A percentile compares a stretch with the other conserved stretches of the same genome.
phyloP scores from a whole-genome alignment of 1,140 invertebrate genomes.

The Leptonema lineaticorne region DNA sequence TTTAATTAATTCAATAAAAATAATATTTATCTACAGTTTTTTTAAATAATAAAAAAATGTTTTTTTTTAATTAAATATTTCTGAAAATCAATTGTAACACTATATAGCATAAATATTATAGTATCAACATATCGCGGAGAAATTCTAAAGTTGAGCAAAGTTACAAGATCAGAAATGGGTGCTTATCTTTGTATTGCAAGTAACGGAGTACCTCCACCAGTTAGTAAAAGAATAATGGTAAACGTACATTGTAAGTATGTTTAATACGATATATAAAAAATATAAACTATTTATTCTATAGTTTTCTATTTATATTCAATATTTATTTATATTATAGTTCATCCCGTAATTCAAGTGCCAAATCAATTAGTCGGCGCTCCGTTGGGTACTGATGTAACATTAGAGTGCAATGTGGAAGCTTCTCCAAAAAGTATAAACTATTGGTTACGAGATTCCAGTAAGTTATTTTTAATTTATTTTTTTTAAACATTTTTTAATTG shows the following conservation, averaged over 20 bases:
- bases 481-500: too few relatives aligned
- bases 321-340: conserved; percentile 66
- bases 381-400: conserved; percentile 79
- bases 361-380: conserved; percentile 87
- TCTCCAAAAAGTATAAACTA: conserved; percentile 87
- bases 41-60: too few relatives aligned
- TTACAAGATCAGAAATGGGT: conserved; percentile 85
- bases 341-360: conserved; percentile 83
- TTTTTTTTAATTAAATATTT: too few relatives aligned
- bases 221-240: conserved; percentile 80
- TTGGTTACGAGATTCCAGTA: conserved; percentile 80
- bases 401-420: conserved; percentile 88
- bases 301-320: too few relatives aligned
- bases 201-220: conserved; percentile 75
- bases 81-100: too few relatives aligned
- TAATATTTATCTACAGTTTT: too few relatives aligned
- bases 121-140: conserved; percentile 67
- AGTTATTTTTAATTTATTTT: conserved; percentile 39
- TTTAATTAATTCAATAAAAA: too few relatives aligned
- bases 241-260: conserved; percentile 84
- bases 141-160: conserved; percentile 74
- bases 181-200: conserved; percentile 84
- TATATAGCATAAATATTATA: too few relatives aligned
- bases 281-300: not conserved
- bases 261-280: conserved; percentile 4